Percentiles rank a stretch among this genome's conserved stretches.
phyloP scores from a whole-genome alignment of 2,113 vertebrate species.

The Spermophilus dauricus region DNA sequence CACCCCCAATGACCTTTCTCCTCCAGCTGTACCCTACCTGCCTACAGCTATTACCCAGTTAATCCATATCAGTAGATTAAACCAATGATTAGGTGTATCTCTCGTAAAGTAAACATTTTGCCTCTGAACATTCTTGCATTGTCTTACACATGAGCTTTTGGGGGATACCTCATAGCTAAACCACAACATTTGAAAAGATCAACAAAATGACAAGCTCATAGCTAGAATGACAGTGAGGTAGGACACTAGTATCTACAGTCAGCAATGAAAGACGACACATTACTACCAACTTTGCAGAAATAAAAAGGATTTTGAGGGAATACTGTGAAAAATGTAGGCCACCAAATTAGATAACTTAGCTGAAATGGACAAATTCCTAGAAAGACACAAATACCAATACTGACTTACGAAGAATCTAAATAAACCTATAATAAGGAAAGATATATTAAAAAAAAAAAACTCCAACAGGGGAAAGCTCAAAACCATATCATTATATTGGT shows the following conservation, averaged over 20 bases:
- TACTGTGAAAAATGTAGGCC: background rate
- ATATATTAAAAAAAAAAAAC: background rate
- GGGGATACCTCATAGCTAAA: too few relatives aligned
- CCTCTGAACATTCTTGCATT: too few relatives aligned
- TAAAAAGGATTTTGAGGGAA: background rate
- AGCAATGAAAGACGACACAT: background rate
- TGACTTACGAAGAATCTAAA: background rate
- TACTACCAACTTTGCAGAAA: background rate
- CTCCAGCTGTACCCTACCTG: too few relatives aligned
- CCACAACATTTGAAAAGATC: background rate
- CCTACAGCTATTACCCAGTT: too few relatives aligned
- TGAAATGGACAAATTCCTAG: slow-evolving; percentile 9
- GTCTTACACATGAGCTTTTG: too few relatives aligned
- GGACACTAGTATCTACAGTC: background rate
- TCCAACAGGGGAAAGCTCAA: background rate
- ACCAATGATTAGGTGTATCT: too few relatives aligned
- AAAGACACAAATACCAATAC: background rate
- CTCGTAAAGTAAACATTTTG: too few relatives aligned
- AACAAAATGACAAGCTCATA: background rate
- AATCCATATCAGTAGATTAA: too few relatives aligned
- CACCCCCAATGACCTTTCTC: too few relatives aligned
- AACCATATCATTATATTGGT: background rate
- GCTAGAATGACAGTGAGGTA: background rate
- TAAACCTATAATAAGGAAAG: background rate
- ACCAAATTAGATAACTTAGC: background rate